phyloP scores from a whole-genome alignment of 2,113 vertebrate species.

The Spheniscus mendiculus region DNA sequence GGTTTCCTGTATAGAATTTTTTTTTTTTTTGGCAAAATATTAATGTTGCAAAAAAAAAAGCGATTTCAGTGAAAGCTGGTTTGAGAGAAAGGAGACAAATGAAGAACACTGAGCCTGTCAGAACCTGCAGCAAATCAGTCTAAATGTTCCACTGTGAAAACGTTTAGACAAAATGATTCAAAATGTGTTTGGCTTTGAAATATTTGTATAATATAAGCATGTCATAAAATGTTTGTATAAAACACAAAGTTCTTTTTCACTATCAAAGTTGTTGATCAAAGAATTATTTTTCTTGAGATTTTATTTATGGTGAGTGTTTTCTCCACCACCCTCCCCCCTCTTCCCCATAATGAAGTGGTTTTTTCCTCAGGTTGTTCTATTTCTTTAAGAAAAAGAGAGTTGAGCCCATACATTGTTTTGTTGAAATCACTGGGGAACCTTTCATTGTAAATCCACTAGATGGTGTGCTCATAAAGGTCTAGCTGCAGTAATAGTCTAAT shows the following conservation, averaged over 20 bases:
- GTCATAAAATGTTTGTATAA: not conserved
- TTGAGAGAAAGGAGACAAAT: not conserved
- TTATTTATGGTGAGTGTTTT: not conserved
- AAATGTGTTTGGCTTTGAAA: not conserved
- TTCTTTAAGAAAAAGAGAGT: not conserved
- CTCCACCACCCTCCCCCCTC: fast-evolving
- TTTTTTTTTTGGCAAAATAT: not conserved
- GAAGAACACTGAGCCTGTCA: not conserved
- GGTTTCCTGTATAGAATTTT: not conserved
- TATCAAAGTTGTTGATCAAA: not conserved
- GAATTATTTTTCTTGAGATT: not conserved
- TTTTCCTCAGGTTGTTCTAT: not conserved
- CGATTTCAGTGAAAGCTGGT: not conserved
- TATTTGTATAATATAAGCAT: not conserved
- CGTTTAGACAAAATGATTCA: not conserved
- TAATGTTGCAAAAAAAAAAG: not conserved
- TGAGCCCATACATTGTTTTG: not conserved
- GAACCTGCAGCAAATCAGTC: not conserved
- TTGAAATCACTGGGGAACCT: not conserved
- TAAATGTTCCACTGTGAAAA: not conserved
- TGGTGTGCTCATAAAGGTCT: not conserved
- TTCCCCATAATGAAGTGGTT: not conserved
- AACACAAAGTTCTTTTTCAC: not conserved
- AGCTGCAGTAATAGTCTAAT: not conserved
- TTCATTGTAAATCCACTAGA: not conserved